Percentiles rank a stretch among this genome's conserved stretches.
Conservation (phyloP, 2,797 vertebrate species). For the Falco peregrinus region DNA sequence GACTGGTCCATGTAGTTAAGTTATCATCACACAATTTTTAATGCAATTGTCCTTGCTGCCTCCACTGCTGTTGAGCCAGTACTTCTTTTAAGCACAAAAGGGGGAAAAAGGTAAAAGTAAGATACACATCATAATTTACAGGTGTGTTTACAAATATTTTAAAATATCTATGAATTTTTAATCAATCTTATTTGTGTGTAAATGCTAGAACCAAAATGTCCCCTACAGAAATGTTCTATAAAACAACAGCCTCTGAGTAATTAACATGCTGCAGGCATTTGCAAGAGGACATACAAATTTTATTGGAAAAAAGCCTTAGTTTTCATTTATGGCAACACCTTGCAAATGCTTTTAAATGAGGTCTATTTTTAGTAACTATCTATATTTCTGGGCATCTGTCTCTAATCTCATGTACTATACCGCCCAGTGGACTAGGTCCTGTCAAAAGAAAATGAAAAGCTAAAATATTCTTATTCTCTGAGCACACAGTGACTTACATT, state of each 20-base stretch:
- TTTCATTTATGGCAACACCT: background rate
- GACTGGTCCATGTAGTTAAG: background rate
- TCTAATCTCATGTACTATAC: background rate
- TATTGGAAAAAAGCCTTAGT: fast-evolving
- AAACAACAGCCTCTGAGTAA: background rate
- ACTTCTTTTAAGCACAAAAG: background rate
- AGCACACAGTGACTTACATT: background rate
- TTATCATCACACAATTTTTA: background rate
- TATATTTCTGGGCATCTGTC: background rate
- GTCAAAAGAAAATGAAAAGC: background rate
- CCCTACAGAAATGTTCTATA: background rate
- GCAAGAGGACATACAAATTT: background rate
- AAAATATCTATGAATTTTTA: background rate
- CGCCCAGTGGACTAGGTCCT: background rate
- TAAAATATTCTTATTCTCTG: background rate
- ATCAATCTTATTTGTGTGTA: background rate
- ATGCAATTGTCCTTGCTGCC: background rate
- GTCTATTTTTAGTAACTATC: background rate
- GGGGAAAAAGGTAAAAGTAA: background rate
- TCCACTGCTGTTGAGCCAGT: background rate
- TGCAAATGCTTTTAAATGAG: background rate
- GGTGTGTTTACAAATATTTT: background rate
- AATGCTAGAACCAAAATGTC: background rate
- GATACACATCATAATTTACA: background rate
- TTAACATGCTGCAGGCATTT: background rate